phyloP scores from a whole-genome alignment of 1,140 invertebrate genomes.

The Akabosia matsudoensis region DNA sequence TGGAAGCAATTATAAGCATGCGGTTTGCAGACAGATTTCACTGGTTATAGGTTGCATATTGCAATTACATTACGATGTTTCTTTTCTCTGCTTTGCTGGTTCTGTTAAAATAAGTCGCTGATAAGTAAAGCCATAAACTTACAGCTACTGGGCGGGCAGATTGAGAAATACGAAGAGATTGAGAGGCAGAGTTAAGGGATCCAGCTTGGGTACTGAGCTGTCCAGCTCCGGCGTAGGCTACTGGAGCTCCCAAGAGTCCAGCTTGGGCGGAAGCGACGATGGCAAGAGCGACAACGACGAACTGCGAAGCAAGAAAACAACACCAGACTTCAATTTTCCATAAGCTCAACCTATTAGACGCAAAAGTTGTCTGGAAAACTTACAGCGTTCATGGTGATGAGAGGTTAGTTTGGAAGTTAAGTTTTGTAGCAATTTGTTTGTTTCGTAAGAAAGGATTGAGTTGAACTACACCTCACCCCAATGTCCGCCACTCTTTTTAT shows the following conservation, averaged over 20 bases:
- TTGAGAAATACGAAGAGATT: background rate
- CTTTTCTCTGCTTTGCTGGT: background rate
- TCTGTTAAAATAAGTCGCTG: no score
- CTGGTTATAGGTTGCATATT: no score
- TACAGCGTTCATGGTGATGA: conserved; percentile 38
- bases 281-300: conserved; percentile 47
- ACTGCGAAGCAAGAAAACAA: conserved; percentile 2
- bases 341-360: background rate
- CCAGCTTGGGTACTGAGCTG: background rate
- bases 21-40: no score
- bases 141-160: background rate
- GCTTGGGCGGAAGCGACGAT: conserved; percentile 48
- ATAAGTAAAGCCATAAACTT: background rate
- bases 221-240: conserved; percentile 18
- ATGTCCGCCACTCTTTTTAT: no score
- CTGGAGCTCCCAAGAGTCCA: conserved; percentile 40
- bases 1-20: no score
- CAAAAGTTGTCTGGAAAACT: background rate
- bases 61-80: background rate
- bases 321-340: background rate
- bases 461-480: no score
- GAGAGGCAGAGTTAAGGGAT: background rate
- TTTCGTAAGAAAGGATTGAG: conserved; percentile 21
- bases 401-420: conserved; percentile 10
- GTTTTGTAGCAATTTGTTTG: no score